These are phyloP conservation scores for Hydrozoanthus gracilis DNA, from an alignment of 92 coral and sea anemone species.

Conservation along the genomic window DNA sequence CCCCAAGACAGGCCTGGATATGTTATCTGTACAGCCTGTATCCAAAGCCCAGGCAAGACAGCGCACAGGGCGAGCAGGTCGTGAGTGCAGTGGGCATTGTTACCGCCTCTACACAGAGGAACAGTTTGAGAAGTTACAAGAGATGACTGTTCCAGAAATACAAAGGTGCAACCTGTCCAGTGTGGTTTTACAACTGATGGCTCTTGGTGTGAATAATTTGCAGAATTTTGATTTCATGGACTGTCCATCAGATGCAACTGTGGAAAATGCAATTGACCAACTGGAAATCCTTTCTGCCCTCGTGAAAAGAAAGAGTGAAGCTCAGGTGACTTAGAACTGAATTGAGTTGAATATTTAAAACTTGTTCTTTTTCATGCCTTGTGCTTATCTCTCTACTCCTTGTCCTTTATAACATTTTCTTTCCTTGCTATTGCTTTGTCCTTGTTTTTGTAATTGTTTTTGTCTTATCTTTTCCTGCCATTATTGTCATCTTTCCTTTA, in stretches of 20 bases:
- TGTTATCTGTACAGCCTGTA: conserved; percentile 90
- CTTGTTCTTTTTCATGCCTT: neutral
- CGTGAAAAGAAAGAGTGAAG: conserved; percentile 57
- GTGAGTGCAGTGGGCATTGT: conserved; percentile 92
- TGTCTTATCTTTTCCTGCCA: no score
- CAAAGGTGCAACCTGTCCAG: conserved; percentile 90
- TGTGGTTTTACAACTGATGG: conserved; percentile 87
- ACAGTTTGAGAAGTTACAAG: conserved; percentile 85
- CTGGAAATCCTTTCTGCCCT: conserved; percentile 85
- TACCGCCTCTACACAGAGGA: conserved; percentile 96
- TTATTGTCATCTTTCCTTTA: no score
- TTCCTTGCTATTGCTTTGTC: no score
- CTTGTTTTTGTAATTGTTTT: no score
- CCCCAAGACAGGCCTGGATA: conserved; percentile 95
- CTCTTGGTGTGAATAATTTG: conserved; percentile 85
- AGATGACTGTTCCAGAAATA: conserved; percentile 89
- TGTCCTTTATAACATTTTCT: no score
- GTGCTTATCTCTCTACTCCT: no score
- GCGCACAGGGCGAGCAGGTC: conserved; percentile 95
- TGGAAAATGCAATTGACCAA: conserved; percentile 82
- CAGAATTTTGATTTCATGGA: conserved; percentile 89
- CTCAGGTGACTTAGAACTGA: conserved; percentile 58
- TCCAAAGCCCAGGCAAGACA: conserved; percentile 99
- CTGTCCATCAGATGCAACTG: conserved; percentile 77
- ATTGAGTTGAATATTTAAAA: neutral